Percentiles rank a stretch among this genome's conserved stretches.
These are phyloP conservation scores for Galbula dea DNA, from an alignment of 2,113 vertebrate species.

Conservation along the genomic window DNA sequence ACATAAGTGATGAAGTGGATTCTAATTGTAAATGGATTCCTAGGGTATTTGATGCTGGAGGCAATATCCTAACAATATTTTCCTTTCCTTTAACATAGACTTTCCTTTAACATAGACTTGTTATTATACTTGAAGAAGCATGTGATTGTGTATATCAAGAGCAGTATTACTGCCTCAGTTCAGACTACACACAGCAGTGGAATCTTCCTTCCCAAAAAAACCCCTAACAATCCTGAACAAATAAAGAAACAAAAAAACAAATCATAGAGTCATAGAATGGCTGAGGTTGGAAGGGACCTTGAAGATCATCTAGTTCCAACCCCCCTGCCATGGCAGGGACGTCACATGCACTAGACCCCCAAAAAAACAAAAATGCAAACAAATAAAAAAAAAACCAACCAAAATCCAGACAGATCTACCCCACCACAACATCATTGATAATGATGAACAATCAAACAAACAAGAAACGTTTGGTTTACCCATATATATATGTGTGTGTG, in stretches of 20 bases:
- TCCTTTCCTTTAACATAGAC: too few species aligned
- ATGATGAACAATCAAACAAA: background rate
- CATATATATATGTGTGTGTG: too few species aligned
- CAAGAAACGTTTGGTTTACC: background rate
- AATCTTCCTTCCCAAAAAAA: background rate
- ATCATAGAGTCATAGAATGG: too few species aligned
- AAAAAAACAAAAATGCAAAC: rapidly evolving
- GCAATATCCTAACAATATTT: background rate
- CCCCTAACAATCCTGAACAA: too few species aligned
- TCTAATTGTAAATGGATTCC: background rate
- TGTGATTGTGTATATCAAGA: background rate
- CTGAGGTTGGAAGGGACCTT: too few species aligned
- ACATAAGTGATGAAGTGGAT: background rate
- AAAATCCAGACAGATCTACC: background rate
- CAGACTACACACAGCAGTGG: background rate
- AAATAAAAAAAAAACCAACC: too few species aligned
- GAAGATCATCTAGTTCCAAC: too few species aligned
- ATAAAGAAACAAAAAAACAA: rapidly evolving
- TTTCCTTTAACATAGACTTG: background rate
- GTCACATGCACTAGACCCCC: too few species aligned
- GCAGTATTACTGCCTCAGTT: background rate
- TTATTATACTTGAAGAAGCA: background rate
- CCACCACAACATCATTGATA: background rate
- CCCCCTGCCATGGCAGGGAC: too few species aligned
- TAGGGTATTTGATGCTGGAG: background rate